These are phyloP conservation scores for Chitala chitala DNA, from an alignment of 2,113 vertebrate genomes.

Conservation along the genomic window DNA sequence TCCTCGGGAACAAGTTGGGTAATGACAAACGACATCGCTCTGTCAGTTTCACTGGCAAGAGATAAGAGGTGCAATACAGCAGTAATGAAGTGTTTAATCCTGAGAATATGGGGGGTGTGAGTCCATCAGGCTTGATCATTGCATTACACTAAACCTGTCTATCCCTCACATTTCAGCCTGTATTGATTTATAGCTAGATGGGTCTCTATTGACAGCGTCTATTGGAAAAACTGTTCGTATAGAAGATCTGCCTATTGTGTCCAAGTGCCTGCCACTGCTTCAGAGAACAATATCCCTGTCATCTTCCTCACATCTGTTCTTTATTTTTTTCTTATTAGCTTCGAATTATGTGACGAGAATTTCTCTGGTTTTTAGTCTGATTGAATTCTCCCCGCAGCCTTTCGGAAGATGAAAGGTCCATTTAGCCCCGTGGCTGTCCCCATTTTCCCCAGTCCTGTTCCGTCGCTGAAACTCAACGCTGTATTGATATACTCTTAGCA, in stretches of 20 bases:
- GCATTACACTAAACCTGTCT: neutral
- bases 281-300: constrained; percentile 10
- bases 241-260: constrained; percentile 6
- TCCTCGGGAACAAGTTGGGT: neutral
- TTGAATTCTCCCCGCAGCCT: constrained; percentile 10
- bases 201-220: neutral
- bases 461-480: neutral
- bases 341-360: constrained; percentile 8
- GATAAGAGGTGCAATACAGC: neutral
- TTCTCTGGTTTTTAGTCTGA: constrained; percentile 3
- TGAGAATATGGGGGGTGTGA: neutral
- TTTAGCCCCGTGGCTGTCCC: neutral
- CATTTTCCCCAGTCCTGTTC: neutral
- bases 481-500: neutral
- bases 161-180: neutral
- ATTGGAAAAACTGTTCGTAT: constrained; percentile 16
- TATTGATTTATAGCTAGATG: neutral
- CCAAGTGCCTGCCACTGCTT: neutral
- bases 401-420: constrained; percentile 3
- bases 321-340: neutral
- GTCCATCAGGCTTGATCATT: neutral
- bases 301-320: neutral
- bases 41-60: neutral
- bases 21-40: neutral
- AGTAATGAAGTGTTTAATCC: neutral